Conservation (phyloP, 2,888 invertebrate genomes). For the Zygaena filipendulae region DNA sequence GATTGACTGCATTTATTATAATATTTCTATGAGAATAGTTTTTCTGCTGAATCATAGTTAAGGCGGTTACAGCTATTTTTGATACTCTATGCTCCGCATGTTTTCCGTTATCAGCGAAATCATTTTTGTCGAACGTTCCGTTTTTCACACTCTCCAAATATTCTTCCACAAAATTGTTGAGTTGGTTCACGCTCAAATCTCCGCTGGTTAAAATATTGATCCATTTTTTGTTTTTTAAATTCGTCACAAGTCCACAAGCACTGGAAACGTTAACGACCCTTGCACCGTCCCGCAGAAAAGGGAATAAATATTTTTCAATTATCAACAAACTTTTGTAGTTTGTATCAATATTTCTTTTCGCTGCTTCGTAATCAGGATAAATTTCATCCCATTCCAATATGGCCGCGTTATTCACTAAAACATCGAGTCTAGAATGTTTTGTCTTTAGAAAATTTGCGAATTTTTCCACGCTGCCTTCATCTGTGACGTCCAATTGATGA, state of each 20-base stretch:
- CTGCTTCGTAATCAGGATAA: constrained; percentile 50
- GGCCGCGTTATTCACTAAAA: constrained; percentile 82
- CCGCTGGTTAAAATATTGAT: constrained; percentile 29
- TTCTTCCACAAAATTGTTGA: constrained; percentile 43
- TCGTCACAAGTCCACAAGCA: constrained; percentile 48
- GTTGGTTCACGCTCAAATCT: constrained; percentile 37
- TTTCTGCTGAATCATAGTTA: constrained; percentile 44
- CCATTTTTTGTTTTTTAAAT: constrained; percentile 46
- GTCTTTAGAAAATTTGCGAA: constrained; percentile 68
- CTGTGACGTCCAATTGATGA: constrained; percentile 76
- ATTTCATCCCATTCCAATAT: constrained; percentile 42
- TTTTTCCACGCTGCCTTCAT: constrained; percentile 64
- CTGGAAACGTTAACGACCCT: constrained; percentile 79
- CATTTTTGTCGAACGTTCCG: constrained; percentile 42
- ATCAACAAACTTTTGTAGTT: constrained; percentile 46
- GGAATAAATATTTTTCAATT: constrained; percentile 68
- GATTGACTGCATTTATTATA: constrained; percentile 50
- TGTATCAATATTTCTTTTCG: constrained; percentile 43
- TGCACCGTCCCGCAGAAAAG: constrained; percentile 75
- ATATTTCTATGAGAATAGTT: constrained; percentile 39
- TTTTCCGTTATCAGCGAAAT: constrained; percentile 54
- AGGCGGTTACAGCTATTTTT: constrained; percentile 46
- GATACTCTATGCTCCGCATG: constrained; percentile 55
- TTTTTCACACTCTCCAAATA: constrained; percentile 50
- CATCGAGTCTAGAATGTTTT: constrained; percentile 74